Percentiles rank a stretch among this genome's conserved stretches.
These are phyloP conservation scores for Calephelis perditalis DNA, from an alignment of 2,888 invertebrate genomes.

Conservation along the genomic window DNA sequence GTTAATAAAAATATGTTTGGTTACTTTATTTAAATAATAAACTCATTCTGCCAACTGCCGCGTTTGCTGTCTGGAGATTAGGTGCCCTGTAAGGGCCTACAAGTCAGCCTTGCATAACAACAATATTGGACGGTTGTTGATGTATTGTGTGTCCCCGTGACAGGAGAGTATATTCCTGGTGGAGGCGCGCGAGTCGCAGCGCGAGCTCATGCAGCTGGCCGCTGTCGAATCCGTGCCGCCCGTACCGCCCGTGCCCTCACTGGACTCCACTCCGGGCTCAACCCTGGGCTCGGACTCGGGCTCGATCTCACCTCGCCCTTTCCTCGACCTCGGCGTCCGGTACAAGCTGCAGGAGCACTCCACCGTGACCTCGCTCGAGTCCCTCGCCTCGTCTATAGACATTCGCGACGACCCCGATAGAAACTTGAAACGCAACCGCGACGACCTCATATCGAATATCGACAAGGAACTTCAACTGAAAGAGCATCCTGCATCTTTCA, in stretches of 20 bases:
- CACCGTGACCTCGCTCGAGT: conserved; percentile 79
- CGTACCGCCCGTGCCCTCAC: conserved; percentile 32
- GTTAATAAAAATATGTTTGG: no score
- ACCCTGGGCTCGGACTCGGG: conserved; percentile 26
- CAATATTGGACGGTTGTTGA: background rate
- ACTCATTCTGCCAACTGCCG: no score
- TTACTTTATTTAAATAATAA: no score
- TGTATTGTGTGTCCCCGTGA: conserved; percentile 22
- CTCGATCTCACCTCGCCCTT: conserved; percentile 33
- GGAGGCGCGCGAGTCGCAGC: conserved; percentile 87
- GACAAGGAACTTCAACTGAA: conserved; percentile 60
- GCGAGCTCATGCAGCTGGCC: conserved; percentile 71
- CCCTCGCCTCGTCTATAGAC: conserved; percentile 64
- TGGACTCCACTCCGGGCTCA: conserved; percentile 31
- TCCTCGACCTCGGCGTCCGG: conserved; percentile 49
- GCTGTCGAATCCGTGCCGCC: conserved; percentile 41
- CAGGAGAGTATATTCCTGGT: conserved; percentile 90
- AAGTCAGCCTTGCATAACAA: no score
- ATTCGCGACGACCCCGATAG: conserved; percentile 42
- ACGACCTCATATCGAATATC: conserved; percentile 40
- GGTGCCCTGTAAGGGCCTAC: no score
- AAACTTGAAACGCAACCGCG: conserved; percentile 45
- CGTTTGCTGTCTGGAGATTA: no score
- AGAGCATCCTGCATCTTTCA: conserved; percentile 48
- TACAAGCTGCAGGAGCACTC: conserved; percentile 44